A percentile compares a stretch with the other conserved stretches of the same genome.
Conservation (phyloP, 2,113 vertebrate species). For the Hyperopisus bebe region DNA sequence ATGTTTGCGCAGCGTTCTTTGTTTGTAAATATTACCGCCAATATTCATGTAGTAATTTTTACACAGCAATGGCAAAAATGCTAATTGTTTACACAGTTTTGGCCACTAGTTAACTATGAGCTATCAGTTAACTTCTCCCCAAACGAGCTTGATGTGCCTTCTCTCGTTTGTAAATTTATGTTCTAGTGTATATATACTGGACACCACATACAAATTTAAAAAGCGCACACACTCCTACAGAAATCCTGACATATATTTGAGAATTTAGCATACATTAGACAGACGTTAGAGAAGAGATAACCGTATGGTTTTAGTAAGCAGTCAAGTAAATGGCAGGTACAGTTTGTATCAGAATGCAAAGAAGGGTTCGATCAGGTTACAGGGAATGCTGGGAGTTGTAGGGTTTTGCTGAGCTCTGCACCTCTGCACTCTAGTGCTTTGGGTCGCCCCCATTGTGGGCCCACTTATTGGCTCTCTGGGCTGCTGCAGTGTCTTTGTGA, state of each 20-base stretch:
- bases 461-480: constrained; percentile 26
- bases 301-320: background rate
- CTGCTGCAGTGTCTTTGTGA: constrained; percentile 22
- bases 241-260: background rate
- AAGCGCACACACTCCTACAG: background rate
- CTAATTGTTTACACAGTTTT: no score
- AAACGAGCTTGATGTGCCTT: no score
- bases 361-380: background rate
- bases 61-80: no score
- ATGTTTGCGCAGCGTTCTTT: no score
- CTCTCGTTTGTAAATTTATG: no score
- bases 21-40: no score
- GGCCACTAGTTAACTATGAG: no score
- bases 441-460: constrained; percentile 32
- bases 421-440: constrained; percentile 32
- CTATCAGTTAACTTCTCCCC: no score
- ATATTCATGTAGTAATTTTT: no score
- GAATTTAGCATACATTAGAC: background rate
- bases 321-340: background rate
- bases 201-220: background rate
- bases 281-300: background rate
- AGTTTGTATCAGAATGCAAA: background rate
- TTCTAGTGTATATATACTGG: background rate
- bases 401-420: background rate
- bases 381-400: background rate